Conservation (phyloP, 2,888 invertebrate genomes). For the Napeogenes inachia region DNA sequence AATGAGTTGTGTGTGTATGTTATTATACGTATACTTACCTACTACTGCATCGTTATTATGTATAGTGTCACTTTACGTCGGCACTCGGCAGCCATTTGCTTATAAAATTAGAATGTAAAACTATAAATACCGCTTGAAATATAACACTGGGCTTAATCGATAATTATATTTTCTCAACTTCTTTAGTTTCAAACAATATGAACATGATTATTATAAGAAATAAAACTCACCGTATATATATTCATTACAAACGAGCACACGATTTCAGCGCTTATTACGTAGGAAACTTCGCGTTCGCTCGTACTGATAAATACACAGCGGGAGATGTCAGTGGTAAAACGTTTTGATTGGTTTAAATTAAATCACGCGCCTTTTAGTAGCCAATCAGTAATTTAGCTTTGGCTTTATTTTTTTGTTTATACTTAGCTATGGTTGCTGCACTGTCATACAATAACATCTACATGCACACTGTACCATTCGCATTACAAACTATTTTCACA, state of each 20-base stretch:
- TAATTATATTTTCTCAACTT: conserved; percentile 21
- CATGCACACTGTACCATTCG: conserved; percentile 51
- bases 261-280: conserved; percentile 78
- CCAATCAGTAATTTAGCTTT: conserved; percentile 57
- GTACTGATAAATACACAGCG: conserved; percentile 61
- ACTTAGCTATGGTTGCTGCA: conserved; percentile 54
- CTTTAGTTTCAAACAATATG: conserved; percentile 30
- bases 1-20: conserved; percentile 16
- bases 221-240: conserved; percentile 66
- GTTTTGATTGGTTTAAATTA: conserved; percentile 63
- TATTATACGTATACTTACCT: conserved; percentile 32
- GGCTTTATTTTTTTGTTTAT: conserved; percentile 76
- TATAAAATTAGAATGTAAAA: conserved; percentile 71
- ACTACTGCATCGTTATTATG: conserved; percentile 36
- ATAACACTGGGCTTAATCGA: conserved; percentile 28
- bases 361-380: conserved; percentile 59
- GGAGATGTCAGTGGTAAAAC: conserved; percentile 54
- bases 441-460: conserved; percentile 48
- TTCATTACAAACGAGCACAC: conserved; percentile 70
- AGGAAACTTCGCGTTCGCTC: conserved; percentile 67
- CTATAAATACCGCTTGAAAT: conserved; percentile 53
- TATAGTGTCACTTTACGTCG: conserved; percentile 63
- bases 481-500: conserved; percentile 47
- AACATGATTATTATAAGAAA: conserved; percentile 43
- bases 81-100: conserved; percentile 77